These are phyloP conservation scores for Toxostoma redivivum DNA, from an alignment of 2,113 vertebrate species.

Conservation along the genomic window DNA sequence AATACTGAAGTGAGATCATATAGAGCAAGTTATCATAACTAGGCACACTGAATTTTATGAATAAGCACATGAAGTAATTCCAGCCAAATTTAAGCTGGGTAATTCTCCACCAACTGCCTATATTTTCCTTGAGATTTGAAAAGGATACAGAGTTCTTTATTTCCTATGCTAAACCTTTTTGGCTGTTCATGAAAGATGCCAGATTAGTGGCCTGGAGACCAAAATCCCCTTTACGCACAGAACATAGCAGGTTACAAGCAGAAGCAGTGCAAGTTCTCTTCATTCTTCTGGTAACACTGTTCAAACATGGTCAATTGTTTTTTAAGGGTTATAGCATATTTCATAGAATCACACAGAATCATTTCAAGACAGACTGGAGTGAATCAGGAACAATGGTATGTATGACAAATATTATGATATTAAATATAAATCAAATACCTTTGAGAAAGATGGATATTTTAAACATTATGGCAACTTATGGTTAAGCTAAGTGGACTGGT, in stretches of 20 bases:
- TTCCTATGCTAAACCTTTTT: neutral
- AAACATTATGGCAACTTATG: neutral
- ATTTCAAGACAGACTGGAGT: neutral
- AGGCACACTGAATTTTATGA: neutral
- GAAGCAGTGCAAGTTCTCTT: neutral
- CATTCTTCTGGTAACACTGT: neutral
- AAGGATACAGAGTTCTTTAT: neutral
- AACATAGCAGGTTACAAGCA: neutral
- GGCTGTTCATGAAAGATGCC: neutral
- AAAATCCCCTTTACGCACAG: neutral
- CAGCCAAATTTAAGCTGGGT: neutral
- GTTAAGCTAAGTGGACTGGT: neutral
- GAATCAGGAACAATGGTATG: neutral
- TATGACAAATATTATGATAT: neutral
- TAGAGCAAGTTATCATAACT: neutral
- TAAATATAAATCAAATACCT: neutral
- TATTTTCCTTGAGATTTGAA: neutral
- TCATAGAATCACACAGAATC: neutral
- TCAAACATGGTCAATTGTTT: neutral
- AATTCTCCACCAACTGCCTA: neutral
- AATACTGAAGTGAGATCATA: neutral
- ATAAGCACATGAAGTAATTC: neutral
- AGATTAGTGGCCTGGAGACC: neutral
- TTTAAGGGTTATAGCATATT: neutral
- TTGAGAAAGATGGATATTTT: neutral